A percentile compares a stretch with the other conserved stretches of the same genome.
phyloP scores from a whole-genome alignment of 2,113 vertebrate genomes.

The Chlamydotis undulata region DNA sequence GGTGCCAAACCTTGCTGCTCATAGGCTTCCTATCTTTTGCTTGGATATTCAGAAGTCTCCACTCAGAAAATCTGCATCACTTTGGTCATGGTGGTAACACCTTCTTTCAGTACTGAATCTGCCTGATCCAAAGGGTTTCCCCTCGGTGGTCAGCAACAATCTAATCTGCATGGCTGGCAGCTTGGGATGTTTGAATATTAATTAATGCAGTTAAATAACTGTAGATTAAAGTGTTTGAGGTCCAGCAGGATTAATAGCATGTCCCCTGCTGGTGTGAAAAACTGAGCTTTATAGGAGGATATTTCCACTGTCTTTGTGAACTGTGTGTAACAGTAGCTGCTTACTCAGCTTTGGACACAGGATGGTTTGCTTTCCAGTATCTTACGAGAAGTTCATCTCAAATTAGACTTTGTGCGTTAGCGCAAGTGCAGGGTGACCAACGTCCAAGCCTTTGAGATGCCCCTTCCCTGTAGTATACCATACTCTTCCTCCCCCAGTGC shows the following conservation, averaged over 20 bases:
- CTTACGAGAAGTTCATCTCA: neutral
- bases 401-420: neutral
- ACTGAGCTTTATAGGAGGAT: neutral
- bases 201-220: neutral
- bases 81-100: neutral
- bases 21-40: neutral
- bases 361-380: constrained; percentile 21
- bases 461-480: neutral
- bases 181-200: neutral
- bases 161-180: neutral
- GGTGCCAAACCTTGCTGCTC: constrained; percentile 56
- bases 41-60: neutral
- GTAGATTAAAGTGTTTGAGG: neutral
- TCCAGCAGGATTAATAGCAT: neutral
- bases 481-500: neutral
- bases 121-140: neutral
- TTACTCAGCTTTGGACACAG: neutral
- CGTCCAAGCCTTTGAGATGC: neutral
- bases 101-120: neutral
- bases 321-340: neutral
- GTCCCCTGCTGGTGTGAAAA: neutral
- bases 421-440: neutral
- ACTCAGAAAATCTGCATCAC: neutral
- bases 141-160: neutral
- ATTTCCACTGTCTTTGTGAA: neutral